A percentile compares a stretch with the other conserved stretches of the same genome.
Evolutionary conservation across 2,113 vertebrate genomes (phyloP).

Genomic region (Gobiocypris rarus): DNA sequence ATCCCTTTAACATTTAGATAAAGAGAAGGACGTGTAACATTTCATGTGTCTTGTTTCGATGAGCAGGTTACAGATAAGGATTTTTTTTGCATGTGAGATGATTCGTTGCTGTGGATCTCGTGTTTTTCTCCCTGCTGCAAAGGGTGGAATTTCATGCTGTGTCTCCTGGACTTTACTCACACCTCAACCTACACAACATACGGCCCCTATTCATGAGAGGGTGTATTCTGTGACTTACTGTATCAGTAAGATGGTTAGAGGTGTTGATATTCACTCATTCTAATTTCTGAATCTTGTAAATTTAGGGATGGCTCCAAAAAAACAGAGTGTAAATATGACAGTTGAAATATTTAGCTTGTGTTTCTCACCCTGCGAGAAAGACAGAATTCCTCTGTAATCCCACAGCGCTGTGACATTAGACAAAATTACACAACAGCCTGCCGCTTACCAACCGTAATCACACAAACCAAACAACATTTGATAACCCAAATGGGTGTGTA

Average conservation of each 20-base stretch:
- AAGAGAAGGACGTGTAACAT: neutral
- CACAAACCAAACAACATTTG: slow-evolving; percentile 43
- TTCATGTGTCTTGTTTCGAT: neutral
- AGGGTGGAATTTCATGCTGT: slow-evolving; percentile 32
- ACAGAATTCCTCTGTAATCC: slow-evolving; percentile 14
- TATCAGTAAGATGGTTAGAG: neutral
- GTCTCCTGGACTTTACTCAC: slow-evolving; percentile 32
- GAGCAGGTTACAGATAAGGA: neutral
- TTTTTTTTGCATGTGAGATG: slow-evolving; percentile 13
- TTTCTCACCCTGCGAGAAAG: slow-evolving; percentile 32
- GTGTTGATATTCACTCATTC: slow-evolving; percentile 18
- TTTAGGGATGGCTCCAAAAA: neutral
- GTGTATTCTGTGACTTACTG: slow-evolving; percentile 19
- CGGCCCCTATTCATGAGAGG: neutral
- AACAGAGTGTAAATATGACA: slow-evolving; percentile 19
- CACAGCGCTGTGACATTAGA: slow-evolving; percentile 28
- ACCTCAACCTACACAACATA: slow-evolving; percentile 46
- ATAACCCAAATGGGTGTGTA: slow-evolving; percentile 34
- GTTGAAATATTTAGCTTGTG: slow-evolving; percentile 37
- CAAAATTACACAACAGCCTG: slow-evolving; percentile 47
- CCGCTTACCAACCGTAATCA: slow-evolving; percentile 32
- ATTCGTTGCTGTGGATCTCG: neutral
- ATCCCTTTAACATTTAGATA: neutral
- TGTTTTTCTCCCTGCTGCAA: slow-evolving; percentile 21
- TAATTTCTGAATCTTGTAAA: neutral